Conservation (phyloP, 2,888 invertebrate species). For the Allolobophora icterica region DNA sequence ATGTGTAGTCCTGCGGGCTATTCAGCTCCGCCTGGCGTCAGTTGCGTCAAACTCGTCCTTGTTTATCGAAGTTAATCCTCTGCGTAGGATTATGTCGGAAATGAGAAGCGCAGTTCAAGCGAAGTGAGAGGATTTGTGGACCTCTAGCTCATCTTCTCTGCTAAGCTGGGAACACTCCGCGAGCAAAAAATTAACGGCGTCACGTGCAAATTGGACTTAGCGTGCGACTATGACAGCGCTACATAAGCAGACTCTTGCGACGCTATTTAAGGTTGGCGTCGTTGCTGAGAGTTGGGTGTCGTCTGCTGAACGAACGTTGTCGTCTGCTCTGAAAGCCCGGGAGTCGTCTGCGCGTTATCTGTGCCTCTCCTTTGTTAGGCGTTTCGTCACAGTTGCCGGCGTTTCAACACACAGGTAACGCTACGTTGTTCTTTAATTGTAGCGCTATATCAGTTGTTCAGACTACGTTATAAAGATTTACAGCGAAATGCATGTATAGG, state of each 20-base stretch:
- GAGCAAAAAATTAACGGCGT: neutral
- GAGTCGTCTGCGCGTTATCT: neutral
- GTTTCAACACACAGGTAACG: neutral
- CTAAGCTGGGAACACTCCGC: neutral
- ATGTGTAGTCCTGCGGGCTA: too few relatives aligned
- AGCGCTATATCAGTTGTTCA: neutral
- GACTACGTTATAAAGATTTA: too few relatives aligned
- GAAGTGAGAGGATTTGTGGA: neutral
- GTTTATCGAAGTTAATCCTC: neutral
- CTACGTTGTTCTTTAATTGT: neutral
- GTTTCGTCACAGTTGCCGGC: neutral
- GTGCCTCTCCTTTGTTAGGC: neutral
- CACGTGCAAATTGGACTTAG: neutral
- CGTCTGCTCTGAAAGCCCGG: neutral
- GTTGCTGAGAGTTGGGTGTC: neutral
- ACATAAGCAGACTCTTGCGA: conserved; percentile 9
- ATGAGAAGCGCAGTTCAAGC: neutral
- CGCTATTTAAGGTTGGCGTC: neutral
- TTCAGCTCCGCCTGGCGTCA: neutral
- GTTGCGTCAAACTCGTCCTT: neutral
- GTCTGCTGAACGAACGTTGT: too few relatives aligned
- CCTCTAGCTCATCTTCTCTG: neutral
- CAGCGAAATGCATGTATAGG: too few relatives aligned
- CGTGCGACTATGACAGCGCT: neutral
- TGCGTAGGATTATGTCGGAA: neutral